Base-by-base conservation (phyloP, 2,888 invertebrate genomes). In the Steinernema hermaphroditum region DNA sequence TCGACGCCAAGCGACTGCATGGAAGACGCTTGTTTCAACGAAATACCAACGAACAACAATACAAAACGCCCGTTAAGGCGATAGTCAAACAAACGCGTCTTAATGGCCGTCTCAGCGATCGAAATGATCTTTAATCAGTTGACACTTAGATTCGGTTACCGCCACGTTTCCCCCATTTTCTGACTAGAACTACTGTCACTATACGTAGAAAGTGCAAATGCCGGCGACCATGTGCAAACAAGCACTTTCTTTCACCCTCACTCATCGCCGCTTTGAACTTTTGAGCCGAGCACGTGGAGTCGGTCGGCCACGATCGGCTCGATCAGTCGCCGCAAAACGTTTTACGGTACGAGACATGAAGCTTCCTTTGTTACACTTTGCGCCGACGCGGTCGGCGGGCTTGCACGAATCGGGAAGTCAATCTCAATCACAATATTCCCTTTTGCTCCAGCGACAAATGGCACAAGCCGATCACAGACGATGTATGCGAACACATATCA, bases 21-120 rank as follows among this genome's bases (percentile, higher is more conserved):
- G 27, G 32, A 16, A 29, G 9, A 16, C 29, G 29, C 29, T 29
- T 32, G 62, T 62, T 62, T 62, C 62, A 29, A 29, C 29, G 62
- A 62, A 62, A 62, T 62, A 27, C 62, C 34, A 62, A 16, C 27
- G 16, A 9, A 62, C 62, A 62, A 62, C 32, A 62, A 29, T 62
- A 62, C 46, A n/a, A 46, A 14, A 12, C 50, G 50, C 8, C 46
- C 46, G 46, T 9, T 16, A 9, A 46, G 46, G 46, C 46, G 46
- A 46, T 46, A 46, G n/a, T 19, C 46, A 46, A 46, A 46, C 46
- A 46, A 46, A 46, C 22, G 46, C 16, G 46, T 46, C 46, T 46
- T 46, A 19, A 46, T 46, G n/a, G 46, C n/a, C 16, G 46, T 16
- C 22, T 46, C 46, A 46, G 46, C 22, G 46, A 46, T 46, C n/a